Percentiles rank a stretch among this genome's conserved stretches.
Evolutionary conservation across 2,797 vertebrate genomes (phyloP).

Genomic region (Arvicola amphibius): DNA sequence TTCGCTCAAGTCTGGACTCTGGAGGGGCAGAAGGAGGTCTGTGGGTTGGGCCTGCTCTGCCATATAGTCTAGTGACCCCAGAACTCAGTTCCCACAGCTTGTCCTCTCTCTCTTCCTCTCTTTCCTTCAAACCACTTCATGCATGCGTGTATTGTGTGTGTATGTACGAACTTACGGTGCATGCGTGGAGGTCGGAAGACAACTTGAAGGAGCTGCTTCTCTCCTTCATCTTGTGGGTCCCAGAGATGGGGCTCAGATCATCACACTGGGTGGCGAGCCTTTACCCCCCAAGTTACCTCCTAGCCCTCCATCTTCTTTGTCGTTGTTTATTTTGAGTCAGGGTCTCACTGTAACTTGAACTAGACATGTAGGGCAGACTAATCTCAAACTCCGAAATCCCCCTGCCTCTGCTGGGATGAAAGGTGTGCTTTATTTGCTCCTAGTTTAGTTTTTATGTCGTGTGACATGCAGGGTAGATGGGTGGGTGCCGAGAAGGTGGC

Average conservation of each 20-base stretch:
- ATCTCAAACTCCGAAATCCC: background rate
- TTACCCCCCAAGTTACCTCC: background rate
- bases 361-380: background rate
- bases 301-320: background rate
- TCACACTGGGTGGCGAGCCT: background rate
- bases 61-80: background rate
- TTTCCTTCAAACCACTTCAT: background rate
- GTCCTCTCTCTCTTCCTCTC: background rate
- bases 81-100: background rate
- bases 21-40: background rate
- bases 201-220: background rate
- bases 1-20: background rate
- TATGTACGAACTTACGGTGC: background rate
- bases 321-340: background rate
- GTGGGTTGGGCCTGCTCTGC: background rate
- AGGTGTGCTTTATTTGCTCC: background rate
- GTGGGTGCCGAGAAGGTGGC: accelerated
- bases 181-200: background rate
- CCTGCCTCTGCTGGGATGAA: background rate
- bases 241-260: background rate
- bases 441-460: background rate
- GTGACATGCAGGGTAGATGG: background rate
- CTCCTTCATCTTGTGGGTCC: background rate
- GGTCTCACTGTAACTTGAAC: background rate
- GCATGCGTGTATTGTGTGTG: background rate